Percentiles rank a stretch among this genome's conserved stretches.
Conservation (phyloP, 2,113 vertebrate genomes). For the Glareola pratincola region DNA sequence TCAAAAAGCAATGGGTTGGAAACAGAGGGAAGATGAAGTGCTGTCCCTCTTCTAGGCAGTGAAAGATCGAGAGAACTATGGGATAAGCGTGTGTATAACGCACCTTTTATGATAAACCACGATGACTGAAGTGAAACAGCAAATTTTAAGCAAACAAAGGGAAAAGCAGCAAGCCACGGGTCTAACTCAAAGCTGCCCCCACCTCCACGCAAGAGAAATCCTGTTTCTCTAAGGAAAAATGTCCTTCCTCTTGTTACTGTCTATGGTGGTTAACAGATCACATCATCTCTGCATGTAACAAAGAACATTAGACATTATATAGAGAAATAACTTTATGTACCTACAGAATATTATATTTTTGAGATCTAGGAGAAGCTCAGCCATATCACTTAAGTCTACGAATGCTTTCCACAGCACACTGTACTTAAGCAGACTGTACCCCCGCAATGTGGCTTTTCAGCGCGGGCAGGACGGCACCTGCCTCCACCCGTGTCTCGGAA, state of each 20-base stretch:
- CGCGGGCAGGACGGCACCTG: fast-evolving
- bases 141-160: neutral
- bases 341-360: neutral
- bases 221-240: neutral
- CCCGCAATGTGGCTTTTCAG: neutral
- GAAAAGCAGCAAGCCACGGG: neutral
- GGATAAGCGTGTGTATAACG: no score
- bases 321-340: neutral
- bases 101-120: neutral
- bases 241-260: no score
- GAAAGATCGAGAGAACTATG: neutral
- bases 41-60: neutral
- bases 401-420: neutral
- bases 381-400: fast-evolving
- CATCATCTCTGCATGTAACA: neutral
- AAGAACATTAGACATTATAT: fast-evolving
- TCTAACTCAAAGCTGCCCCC: neutral
- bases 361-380: neutral
- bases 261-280: neutral
- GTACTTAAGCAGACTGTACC: neutral
- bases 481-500: neutral
- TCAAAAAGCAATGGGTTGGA: neutral
- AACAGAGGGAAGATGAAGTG: neutral
- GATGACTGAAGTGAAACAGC: neutral
- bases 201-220: neutral